A percentile compares a stretch with the other conserved stretches of the same genome.
These are phyloP conservation scores for Marmota flaviventris DNA, from an alignment of 2,113 vertebrate species.

Conservation along the genomic window DNA sequence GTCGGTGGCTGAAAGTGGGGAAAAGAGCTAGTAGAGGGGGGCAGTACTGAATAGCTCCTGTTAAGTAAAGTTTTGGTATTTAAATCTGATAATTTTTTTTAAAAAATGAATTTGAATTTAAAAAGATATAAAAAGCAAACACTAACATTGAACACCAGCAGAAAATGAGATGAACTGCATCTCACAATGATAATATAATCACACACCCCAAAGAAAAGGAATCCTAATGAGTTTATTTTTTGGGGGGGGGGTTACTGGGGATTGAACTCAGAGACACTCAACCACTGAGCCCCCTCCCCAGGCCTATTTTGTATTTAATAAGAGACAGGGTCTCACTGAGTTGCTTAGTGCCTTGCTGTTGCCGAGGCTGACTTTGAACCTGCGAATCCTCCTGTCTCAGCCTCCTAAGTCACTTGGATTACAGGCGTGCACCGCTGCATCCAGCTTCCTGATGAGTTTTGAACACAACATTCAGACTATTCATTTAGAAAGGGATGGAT, in stretches of 20 bases:
- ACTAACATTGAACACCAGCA: neutral
- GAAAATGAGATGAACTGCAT: neutral
- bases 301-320: no score
- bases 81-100: neutral
- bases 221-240: neutral
- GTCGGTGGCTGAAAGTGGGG: neutral
- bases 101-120: neutral
- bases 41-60: neutral
- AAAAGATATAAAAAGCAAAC: neutral
- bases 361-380: no score
- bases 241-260: no score
- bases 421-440: no score
- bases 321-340: no score
- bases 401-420: no score
- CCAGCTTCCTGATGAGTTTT: neutral
- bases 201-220: neutral
- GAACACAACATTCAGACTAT: neutral
- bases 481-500: no score
- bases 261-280: no score
- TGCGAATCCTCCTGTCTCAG: no score
- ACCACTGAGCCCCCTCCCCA: no score
- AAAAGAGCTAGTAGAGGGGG: accelerated
- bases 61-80: neutral
- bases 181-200: neutral
- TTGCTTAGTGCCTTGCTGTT: no score